Conservation (phyloP, 1,140 invertebrate species). For the Cotesia vestalis region DNA sequence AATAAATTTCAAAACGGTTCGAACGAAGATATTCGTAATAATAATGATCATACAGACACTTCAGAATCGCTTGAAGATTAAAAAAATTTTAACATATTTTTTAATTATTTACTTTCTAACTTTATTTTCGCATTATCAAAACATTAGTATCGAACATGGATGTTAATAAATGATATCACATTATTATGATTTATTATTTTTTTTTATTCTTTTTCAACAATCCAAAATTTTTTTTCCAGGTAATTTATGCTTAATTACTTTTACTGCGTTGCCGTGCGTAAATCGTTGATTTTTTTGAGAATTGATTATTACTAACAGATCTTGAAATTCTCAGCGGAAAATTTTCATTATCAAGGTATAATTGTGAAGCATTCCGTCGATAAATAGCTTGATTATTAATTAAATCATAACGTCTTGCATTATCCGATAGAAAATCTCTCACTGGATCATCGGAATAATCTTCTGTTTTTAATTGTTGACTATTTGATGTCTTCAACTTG, state of each 20-base stretch:
- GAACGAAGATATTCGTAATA: too few relatives aligned
- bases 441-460: background rate
- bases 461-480: background rate
- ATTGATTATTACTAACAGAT: slow-evolving; percentile 12
- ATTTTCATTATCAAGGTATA: slow-evolving; percentile 26
- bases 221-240: background rate
- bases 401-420: slow-evolving; percentile 15
- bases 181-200: background rate
- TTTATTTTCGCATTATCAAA: background rate
- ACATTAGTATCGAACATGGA: too few relatives aligned
- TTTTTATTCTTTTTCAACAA: background rate
- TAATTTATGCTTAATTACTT: background rate
- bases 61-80: too few relatives aligned
- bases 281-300: background rate
- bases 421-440: slow-evolving; percentile 12
- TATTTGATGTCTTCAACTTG: background rate
- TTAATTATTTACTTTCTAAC: background rate
- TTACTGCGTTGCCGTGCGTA: background rate
- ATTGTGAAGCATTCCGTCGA: background rate
- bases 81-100: too few relatives aligned
- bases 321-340: slow-evolving; percentile 28
- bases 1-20: too few relatives aligned
- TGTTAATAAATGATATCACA: background rate
- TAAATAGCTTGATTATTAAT: background rate
- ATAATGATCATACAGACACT: too few relatives aligned